phyloP scores from a whole-genome alignment of 2,797 vertebrate genomes.

The Diglossa cyanea region DNA sequence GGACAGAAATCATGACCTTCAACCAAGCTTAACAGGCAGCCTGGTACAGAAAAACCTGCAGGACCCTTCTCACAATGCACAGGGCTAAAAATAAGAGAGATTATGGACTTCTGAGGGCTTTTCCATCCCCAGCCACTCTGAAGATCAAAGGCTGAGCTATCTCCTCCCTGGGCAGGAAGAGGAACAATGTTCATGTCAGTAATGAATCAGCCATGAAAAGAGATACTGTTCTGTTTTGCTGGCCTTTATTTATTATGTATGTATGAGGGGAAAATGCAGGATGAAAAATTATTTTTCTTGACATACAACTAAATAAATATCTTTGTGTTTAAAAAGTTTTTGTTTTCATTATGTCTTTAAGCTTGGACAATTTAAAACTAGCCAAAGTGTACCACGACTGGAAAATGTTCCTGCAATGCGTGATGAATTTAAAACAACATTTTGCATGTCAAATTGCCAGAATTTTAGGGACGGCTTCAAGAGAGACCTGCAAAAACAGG shows the following conservation, averaged over 20 bases:
- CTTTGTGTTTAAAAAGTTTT: slow-evolving; percentile 16
- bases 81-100: neutral
- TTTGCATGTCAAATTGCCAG: neutral
- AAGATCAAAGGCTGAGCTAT: slow-evolving; percentile 9
- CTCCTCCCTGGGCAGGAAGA: neutral
- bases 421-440: neutral
- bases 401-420: neutral
- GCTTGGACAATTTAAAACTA: neutral
- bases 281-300: slow-evolving; percentile 17
- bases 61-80: neutral
- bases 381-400: neutral
- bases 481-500: neutral
- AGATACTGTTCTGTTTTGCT: neutral
- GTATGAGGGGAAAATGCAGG: neutral
- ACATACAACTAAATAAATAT: slow-evolving; percentile 18
- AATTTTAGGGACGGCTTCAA: neutral
- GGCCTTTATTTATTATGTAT: slow-evolving; percentile 6
- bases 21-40: neutral
- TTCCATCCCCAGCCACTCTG: neutral
- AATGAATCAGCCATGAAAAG: neutral
- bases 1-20: neutral
- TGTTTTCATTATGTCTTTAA: slow-evolving; percentile 9
- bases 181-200: neutral
- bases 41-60: neutral
- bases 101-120: neutral